Percentiles rank a stretch among this genome's conserved stretches.
Evolutionary conservation across 2,113 vertebrate species (phyloP).

Genomic region (Ophthalmolycus amberensis): DNA sequence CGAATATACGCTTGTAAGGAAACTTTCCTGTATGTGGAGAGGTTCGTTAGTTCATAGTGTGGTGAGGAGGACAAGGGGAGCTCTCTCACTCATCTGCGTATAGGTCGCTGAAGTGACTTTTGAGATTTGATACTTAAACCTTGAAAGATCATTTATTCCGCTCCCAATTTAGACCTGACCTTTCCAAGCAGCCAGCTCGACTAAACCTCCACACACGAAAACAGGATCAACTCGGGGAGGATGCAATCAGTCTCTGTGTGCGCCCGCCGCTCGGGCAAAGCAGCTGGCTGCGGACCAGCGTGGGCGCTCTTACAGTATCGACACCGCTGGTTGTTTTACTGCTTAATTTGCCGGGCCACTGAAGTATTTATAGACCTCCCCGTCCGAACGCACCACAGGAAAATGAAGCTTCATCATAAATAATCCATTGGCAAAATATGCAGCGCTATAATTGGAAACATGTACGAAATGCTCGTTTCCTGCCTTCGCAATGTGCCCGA

Average conservation of each 20-base stretch:
- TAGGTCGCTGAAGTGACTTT: slow-evolving; percentile 64
- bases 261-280: slow-evolving; percentile 3
- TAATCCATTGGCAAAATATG: slow-evolving; percentile 44
- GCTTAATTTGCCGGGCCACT: slow-evolving; percentile 47
- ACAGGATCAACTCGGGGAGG: slow-evolving; percentile 41
- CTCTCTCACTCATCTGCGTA: slow-evolving; percentile 28
- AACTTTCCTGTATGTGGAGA: background rate
- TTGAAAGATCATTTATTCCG: slow-evolving; percentile 58
- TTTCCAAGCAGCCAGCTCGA: slow-evolving; percentile 52
- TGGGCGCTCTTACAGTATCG: slow-evolving; percentile 23
- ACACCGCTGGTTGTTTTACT: slow-evolving; percentile 48
- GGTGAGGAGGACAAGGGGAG: slow-evolving; percentile 47
- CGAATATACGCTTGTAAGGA: background rate
- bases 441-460: slow-evolving; percentile 50
- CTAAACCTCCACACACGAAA: slow-evolving; percentile 45
- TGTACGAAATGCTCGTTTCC: slow-evolving; percentile 56
- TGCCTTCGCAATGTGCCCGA: slow-evolving; percentile 29
- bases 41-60: slow-evolving; percentile 51
- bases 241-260: slow-evolving; percentile 39
- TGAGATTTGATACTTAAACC: slow-evolving; percentile 74
- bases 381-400: slow-evolving; percentile 43
- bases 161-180: slow-evolving; percentile 77
- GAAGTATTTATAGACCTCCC: slow-evolving; percentile 65
- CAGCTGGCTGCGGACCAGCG: slow-evolving; percentile 21
- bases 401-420: slow-evolving; percentile 66